Percentiles rank a stretch among this genome's conserved stretches.
Conservation (phyloP, 2,113 vertebrate genomes). For the Burhinus bistriatus region DNA sequence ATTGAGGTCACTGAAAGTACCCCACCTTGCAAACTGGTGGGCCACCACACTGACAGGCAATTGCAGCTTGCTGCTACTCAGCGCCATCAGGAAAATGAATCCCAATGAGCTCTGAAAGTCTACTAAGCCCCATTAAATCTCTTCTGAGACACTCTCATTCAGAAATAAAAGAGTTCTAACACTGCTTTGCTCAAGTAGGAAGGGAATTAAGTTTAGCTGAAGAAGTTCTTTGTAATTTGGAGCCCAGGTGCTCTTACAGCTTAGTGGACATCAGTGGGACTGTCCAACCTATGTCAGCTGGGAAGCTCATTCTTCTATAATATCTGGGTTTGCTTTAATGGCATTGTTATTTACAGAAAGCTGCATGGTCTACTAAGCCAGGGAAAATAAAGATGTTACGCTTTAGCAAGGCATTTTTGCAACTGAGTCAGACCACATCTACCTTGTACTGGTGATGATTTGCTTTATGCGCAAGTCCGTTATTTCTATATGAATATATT, state of each 20-base stretch:
- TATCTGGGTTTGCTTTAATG: not conserved
- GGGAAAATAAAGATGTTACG: not conserved
- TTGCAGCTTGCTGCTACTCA: not conserved
- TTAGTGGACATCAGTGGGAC: not conserved
- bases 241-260: not conserved
- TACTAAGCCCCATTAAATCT: not conserved
- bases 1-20: not conserved
- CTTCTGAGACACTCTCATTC: not conserved
- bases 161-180: not conserved
- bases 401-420: not conserved
- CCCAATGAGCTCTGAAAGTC: not conserved
- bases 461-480: not conserved
- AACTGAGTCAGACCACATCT: not conserved
- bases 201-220: not conserved
- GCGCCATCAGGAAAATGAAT: not conserved
- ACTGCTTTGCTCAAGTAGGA: not conserved
- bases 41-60: not conserved
- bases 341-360: not conserved
- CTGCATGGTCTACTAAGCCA: not conserved
- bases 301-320: not conserved
- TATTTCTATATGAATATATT: not conserved
- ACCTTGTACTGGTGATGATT: not conserved
- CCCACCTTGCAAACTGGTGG: rapidly evolving
- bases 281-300: not conserved
- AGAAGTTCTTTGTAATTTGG: not conserved